Base-by-base conservation (phyloP, 2,888 invertebrate species). In the Trissolcus japonicus region DNA sequence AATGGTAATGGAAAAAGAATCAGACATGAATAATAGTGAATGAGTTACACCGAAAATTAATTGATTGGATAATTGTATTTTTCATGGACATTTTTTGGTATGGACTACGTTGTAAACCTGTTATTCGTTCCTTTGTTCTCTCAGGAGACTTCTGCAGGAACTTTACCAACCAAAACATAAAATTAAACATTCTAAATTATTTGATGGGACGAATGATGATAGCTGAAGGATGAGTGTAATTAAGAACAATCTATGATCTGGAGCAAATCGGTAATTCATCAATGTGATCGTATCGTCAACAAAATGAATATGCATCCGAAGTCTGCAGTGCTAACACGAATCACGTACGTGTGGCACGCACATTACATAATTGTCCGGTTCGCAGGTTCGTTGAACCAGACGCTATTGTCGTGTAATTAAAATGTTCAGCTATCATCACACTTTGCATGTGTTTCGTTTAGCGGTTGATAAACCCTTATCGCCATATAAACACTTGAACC, bases 221-320 rank as follows among this genome's bases (percentile, higher is more conserved):
- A 56, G 66, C 35, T 25, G 25, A 50, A 66, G 65, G 43, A 73
- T 51, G 21, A 65, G 9, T 16, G 41, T 73, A 73, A 66, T 73
- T 66, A 73, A 60, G 66, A 73, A 53, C 72, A 73, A 65, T 73
- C 17, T 65, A 11, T 55, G 29, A 73, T 65, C 65, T 73, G 21
- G 65, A 66, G 55, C 65, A 21, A 59, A 67, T 67, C 29, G 62
- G 35, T 62, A 60, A 72, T 72, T 46, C 35, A 72, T 65, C 16
- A 17, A 19, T 29, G 2, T 14, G 25, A 21, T 46, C 7, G n/a
- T 14, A 46, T 46, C 14, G 46, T 14, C 7, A 46, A 46, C 46
- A 16, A 35, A 35, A 35, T 35, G 35, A 35, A 35, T 35, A 11
- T 35, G 35, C 9, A 35, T 35, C 35, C 1, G 9, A 19, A 51